A percentile compares a stretch with the other conserved stretches of the same genome.
Conservation (phyloP, 2,797 vertebrate genomes). For the Hippoglossus hippoglossus region DNA sequence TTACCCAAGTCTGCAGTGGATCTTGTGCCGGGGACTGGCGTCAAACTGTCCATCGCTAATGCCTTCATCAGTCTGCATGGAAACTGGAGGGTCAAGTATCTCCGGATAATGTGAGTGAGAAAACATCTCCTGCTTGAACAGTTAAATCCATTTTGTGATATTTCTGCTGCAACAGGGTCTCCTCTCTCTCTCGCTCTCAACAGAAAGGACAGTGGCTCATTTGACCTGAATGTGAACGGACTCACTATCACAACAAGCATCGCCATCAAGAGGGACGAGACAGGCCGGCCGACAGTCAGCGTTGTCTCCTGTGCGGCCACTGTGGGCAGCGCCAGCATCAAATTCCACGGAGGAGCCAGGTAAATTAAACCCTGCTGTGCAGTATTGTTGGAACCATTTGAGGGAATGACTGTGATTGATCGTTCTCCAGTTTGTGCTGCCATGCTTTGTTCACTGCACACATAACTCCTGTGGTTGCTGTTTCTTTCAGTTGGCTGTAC, state of each 20-base stretch:
- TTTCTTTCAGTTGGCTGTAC: slow-evolving; percentile 83
- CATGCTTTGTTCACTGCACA: background rate
- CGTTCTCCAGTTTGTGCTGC: background rate
- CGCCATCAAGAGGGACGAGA: slow-evolving; percentile 72
- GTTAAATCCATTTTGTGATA: background rate
- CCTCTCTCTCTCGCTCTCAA: background rate
- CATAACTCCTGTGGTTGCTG: slow-evolving; percentile 8
- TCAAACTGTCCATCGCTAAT: slow-evolving; percentile 73
- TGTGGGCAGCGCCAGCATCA: slow-evolving; percentile 64
- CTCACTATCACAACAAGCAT: slow-evolving; percentile 71
- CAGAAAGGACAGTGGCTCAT: slow-evolving; percentile 82
- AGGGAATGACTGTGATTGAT: background rate
- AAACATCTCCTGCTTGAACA: background rate
- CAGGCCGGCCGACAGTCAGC: slow-evolving; percentile 76
- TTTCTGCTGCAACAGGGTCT: slow-evolving; percentile 3
- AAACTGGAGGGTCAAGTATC: slow-evolving; percentile 82
- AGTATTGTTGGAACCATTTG: background rate
- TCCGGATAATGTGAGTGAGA: slow-evolving; percentile 74
- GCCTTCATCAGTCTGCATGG: slow-evolving; percentile 80
- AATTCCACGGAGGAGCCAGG: slow-evolving; percentile 84
- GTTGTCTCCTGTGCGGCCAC: slow-evolving; percentile 61
- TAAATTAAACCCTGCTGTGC: slow-evolving; percentile 32
- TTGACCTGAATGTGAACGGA: slow-evolving; percentile 74
- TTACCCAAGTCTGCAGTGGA: slow-evolving; percentile 71
- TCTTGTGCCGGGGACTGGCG: slow-evolving; percentile 73